Conservation (phyloP, 35 echinoderm and acorn worm species). For the Stichopus chloronotus region DNA sequence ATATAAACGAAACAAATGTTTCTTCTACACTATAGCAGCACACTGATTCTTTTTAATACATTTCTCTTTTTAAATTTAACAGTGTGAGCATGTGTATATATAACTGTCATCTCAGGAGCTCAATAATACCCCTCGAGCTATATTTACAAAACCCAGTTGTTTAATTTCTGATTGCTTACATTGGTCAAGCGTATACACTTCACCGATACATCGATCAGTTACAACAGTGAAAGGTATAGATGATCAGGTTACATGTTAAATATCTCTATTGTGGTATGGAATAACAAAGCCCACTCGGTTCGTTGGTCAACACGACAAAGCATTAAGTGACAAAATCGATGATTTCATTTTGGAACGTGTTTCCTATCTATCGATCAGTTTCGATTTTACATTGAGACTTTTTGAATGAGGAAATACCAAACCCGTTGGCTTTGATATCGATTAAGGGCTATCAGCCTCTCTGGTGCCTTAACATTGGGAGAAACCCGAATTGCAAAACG, state of each 20-base stretch:
- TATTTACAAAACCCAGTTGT: too few species aligned
- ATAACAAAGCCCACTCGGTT: neutral
- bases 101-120: too few species aligned
- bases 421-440: neutral
- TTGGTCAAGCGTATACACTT: too few species aligned
- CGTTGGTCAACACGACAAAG: conserved; percentile 28
- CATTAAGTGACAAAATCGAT: conserved; percentile 16
- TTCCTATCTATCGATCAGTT: conserved; percentile 38
- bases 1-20: too few species aligned
- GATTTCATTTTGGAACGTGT: conserved; percentile 23
- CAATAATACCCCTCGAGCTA: too few species aligned
- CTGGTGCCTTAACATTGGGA: neutral
- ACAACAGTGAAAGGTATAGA: neutral
- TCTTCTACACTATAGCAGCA: too few species aligned
- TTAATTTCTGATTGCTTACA: too few species aligned
- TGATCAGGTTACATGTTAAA: neutral
- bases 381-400: conserved; percentile 26
- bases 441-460: neutral
- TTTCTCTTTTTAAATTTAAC: too few species aligned
- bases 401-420: neutral
- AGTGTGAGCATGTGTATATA: too few species aligned
- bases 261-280: neutral
- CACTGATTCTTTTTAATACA: too few species aligned
- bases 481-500: too few species aligned
- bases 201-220: neutral